phyloP scores from a whole-genome alignment of 2,113 vertebrate genomes.

The Zosterops japonicus region DNA sequence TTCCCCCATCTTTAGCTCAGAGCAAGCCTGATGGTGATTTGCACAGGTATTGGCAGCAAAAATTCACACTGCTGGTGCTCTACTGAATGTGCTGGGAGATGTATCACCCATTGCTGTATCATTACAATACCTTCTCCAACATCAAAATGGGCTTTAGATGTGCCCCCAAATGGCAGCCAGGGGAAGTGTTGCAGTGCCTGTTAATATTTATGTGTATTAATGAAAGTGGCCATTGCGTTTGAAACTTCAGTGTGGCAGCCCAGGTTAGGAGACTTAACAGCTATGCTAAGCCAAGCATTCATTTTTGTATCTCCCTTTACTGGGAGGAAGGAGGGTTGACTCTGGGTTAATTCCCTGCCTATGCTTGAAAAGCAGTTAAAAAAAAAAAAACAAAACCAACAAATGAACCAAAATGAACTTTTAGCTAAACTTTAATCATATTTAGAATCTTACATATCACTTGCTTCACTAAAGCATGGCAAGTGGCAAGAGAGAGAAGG shows the following conservation, averaged over 20 bases:
- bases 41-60: not conserved
- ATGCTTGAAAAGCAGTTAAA: not conserved
- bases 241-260: not conserved
- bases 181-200: not conserved
- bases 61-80: not conserved
- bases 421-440: not conserved
- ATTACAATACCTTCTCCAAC: not conserved
- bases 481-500: not conserved
- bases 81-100: not conserved
- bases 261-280: not conserved
- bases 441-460: not conserved
- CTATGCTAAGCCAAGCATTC: not conserved
- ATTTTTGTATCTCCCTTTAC: not conserved
- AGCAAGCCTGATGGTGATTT: not conserved
- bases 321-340: not conserved
- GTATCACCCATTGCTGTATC: rapidly evolving
- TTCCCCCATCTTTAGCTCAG: not conserved
- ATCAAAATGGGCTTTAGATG: not conserved
- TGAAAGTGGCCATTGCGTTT: rapidly evolving
- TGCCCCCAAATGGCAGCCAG: not conserved
- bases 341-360: not conserved
- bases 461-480: not conserved
- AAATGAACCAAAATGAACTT: not conserved
- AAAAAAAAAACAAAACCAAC: not conserved
- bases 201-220: not conserved